A percentile compares a stretch with the other conserved stretches of the same genome.
phyloP scores from a whole-genome alignment of 2,797 vertebrate genomes.

The Pseudomugil gertrudae region DNA sequence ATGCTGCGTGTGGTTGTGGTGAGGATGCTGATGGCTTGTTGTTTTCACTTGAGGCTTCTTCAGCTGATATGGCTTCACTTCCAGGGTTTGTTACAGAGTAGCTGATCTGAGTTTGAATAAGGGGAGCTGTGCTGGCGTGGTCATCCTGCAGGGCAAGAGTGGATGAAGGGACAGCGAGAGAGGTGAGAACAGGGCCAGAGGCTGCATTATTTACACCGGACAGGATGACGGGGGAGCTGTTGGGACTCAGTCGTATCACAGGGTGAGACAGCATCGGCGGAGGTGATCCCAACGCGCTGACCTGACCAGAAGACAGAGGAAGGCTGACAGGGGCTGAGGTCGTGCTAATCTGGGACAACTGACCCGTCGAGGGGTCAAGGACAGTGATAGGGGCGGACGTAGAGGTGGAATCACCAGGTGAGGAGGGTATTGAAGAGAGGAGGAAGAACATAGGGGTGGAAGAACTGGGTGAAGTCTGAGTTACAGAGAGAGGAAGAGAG shows the following conservation, averaged over 20 bases:
- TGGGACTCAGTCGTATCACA: slow-evolving; percentile 62
- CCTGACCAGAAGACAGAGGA: slow-evolving; percentile 61
- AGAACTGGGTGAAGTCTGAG: slow-evolving; percentile 61
- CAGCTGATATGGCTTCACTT: slow-evolving; percentile 77
- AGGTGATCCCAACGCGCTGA: slow-evolving; percentile 54
- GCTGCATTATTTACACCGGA: slow-evolving; percentile 59
- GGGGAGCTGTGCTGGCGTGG: slow-evolving; percentile 15
- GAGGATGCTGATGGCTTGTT: slow-evolving; percentile 68
- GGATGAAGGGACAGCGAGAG: slow-evolving; percentile 36
- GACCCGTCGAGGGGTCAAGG: slow-evolving; percentile 71
- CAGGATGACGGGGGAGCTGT: slow-evolving; percentile 65
- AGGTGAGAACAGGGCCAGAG: slow-evolving; percentile 40
- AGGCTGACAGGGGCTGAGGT: slow-evolving; percentile 66
- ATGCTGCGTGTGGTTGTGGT: slow-evolving; percentile 46
- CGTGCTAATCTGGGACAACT: slow-evolving; percentile 72
- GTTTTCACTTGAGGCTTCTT: slow-evolving; percentile 71
- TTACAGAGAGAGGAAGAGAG: slow-evolving; percentile 74
- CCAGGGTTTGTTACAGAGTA: slow-evolving; percentile 68
- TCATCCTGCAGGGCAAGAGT: slow-evolving; percentile 46
- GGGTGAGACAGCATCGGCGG: slow-evolving; percentile 64
- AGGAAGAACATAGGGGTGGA: slow-evolving; percentile 78
- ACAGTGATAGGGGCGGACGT: slow-evolving; percentile 72
- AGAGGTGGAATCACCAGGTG: slow-evolving; percentile 64
- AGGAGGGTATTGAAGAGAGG: slow-evolving; percentile 76
- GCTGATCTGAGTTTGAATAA: slow-evolving; percentile 51